Percentiles rank a stretch among this genome's conserved stretches.
These are phyloP conservation scores for Sebastes oblongus DNA, from an alignment of 2,797 vertebrate species.

Conservation along the genomic window DNA sequence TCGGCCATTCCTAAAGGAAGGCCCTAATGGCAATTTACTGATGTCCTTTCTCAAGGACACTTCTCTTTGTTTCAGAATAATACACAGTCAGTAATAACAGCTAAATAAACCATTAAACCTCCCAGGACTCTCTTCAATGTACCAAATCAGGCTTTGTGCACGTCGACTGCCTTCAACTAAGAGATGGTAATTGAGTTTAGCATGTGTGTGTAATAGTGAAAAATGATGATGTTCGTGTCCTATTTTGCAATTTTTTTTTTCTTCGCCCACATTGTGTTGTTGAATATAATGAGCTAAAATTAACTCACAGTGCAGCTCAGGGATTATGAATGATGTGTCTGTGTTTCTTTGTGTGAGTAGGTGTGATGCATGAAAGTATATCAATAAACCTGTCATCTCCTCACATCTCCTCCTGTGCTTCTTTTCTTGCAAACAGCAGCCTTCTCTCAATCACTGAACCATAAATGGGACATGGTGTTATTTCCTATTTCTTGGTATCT, in stretches of 20 bases:
- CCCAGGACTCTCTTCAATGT: constrained; percentile 26
- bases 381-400: constrained; percentile 52
- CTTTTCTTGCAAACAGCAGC: constrained; percentile 1
- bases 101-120: constrained; percentile 66
- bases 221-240: constrained; percentile 50
- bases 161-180: constrained; percentile 31
- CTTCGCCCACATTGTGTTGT: constrained; percentile 33
- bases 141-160: constrained; percentile 38
- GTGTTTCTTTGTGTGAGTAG: constrained; percentile 38
- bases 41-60: constrained; percentile 72
- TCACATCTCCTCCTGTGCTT: constrained; percentile 15
- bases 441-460: constrained; percentile 14
- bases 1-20: constrained; percentile 40
- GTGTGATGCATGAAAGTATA: constrained; percentile 37
- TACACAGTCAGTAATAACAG: constrained; percentile 49
- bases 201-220: constrained; percentile 54
- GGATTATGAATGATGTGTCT: constrained; percentile 45
- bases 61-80: constrained; percentile 58
- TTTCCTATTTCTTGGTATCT: constrained; percentile 6
- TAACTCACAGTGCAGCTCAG: constrained; percentile 35
- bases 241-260: constrained; percentile 17
- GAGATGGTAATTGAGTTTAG: constrained; percentile 59
- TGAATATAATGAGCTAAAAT: constrained; percentile 60
- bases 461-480: constrained; percentile 14
- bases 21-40: constrained; percentile 53